These are phyloP conservation scores for Drosophila sulfurigaster DNA, from an alignment of 1,140 invertebrate genomes.

Conservation along the genomic window DNA sequence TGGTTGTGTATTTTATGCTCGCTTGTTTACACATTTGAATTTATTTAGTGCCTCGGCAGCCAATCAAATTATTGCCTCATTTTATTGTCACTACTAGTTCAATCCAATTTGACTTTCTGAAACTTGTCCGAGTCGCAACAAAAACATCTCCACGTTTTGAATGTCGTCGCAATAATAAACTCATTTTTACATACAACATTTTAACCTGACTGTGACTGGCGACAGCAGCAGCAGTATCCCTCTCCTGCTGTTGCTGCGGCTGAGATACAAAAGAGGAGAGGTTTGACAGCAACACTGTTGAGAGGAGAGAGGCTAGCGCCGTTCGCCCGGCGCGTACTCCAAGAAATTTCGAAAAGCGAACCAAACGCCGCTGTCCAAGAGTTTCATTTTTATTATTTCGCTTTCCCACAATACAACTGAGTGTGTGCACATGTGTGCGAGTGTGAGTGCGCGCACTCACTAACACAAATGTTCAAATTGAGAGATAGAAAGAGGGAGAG, in stretches of 20 bases:
- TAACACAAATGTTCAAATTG: not conserved
- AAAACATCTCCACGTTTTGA: slow-evolving; percentile 62
- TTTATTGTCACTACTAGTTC: slow-evolving; percentile 47
- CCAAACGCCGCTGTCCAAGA: slow-evolving; percentile 45
- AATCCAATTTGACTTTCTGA: slow-evolving; percentile 38
- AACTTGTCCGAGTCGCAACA: slow-evolving; percentile 37
- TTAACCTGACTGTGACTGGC: slow-evolving; percentile 50
- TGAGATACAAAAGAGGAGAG: slow-evolving; percentile 58
- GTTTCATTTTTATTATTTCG: slow-evolving; percentile 43
- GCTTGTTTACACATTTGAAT: slow-evolving; percentile 38
- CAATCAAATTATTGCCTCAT: slow-evolving; percentile 53
- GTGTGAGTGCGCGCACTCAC: slow-evolving; percentile 35
- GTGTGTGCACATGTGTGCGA: slow-evolving; percentile 1
- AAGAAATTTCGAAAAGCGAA: slow-evolving; percentile 53
- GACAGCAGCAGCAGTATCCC: slow-evolving; percentile 47
- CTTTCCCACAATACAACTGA: slow-evolving; percentile 37
- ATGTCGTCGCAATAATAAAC: slow-evolving; percentile 75
- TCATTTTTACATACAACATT: slow-evolving; percentile 62
- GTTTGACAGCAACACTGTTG: slow-evolving; percentile 33
- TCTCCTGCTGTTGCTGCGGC: slow-evolving; percentile 53
- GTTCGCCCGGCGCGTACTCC: slow-evolving; percentile 41
- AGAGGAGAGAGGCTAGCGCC: slow-evolving; percentile 46
- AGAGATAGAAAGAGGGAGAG: slow-evolving; percentile 1
- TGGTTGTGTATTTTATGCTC: slow-evolving; percentile 13
- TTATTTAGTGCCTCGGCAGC: slow-evolving; percentile 15